Percentiles rank a stretch among this genome's conserved stretches.
Conservation (phyloP, 1,140 invertebrate species). For the Phthorimaea operculella region DNA sequence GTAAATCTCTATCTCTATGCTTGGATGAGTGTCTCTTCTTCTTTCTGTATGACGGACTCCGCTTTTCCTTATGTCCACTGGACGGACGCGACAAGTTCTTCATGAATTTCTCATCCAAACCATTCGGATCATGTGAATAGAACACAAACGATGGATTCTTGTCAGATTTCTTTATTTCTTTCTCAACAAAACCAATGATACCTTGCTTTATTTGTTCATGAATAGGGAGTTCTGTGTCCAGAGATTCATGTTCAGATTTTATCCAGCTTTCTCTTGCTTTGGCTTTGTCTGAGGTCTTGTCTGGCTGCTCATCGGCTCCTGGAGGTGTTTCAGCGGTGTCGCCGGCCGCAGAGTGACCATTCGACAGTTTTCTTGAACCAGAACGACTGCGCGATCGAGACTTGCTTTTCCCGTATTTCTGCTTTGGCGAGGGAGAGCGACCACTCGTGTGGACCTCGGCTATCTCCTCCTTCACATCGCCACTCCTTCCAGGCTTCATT, state of each 20-base stretch:
- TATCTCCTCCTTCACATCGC: conserved; percentile 51
- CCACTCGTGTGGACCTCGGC: conserved; percentile 49
- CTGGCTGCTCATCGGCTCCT: neutral
- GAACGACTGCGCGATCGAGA: conserved; percentile 39
- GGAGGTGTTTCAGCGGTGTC: conserved; percentile 18
- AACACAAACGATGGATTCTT: conserved; percentile 63
- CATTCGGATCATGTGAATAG: conserved; percentile 63
- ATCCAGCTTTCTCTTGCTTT: conserved; percentile 58
- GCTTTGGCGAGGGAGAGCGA: conserved; percentile 52
- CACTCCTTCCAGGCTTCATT: conserved; percentile 59
- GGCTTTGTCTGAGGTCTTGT: conserved; percentile 21
- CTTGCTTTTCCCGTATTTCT: conserved; percentile 38
- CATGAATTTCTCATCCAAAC: conserved; percentile 59
- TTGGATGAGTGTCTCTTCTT: conserved; percentile 64
- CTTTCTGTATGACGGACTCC: conserved; percentile 62
- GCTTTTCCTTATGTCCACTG: conserved; percentile 60
- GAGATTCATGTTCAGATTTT: conserved; percentile 64
- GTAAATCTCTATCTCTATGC: conserved; percentile 56
- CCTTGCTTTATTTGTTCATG: conserved; percentile 70
- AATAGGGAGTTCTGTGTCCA: conserved; percentile 67
- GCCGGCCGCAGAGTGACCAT: conserved; percentile 38
- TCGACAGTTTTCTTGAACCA: conserved; percentile 50
- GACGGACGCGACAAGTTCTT: conserved; percentile 56
- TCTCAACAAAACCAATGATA: conserved; percentile 70
- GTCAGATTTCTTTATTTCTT: conserved; percentile 69